Evolutionary conservation across 2,113 vertebrate species (phyloP), one percentile per base, ranked within the genome.

Genomic region (Malurus alboscapulatus): DNA sequence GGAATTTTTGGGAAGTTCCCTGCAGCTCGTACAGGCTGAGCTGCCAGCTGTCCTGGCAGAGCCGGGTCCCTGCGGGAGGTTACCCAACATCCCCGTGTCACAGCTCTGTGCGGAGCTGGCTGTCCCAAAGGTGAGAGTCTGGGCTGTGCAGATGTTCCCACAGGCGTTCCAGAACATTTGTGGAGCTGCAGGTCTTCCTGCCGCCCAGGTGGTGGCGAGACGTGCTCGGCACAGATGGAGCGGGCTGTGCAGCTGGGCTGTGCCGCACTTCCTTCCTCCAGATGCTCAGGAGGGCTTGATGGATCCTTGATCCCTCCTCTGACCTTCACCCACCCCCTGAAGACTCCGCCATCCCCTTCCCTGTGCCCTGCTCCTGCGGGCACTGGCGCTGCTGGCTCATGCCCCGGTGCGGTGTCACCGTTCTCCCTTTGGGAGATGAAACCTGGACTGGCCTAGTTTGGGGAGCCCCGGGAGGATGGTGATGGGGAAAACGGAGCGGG

Each of bases 181-280:
- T 25, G 61, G 58, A 50, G 9, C 76, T 95, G 96, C 91, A 95
- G 51, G 51, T 90, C 50, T 91, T 48, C 45, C 44, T 42, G 40
- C 34, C 4, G 72, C 69, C 96, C 95, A 84, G 80, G 59, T 59
- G 97, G 93, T 74, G 95, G 96, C 94, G 84, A 88, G 58, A 76
- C 22, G 9, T 16, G 62, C 92, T 84, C 69, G 2, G 79, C 66
- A 15, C 54, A 88, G 74, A 42, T 57, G 84, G 75, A 18, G 40
- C 1, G 7, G 42, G 66, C 58, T 62, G 65, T 72, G 77, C 80
- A 45, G 90, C 16, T 8, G 65, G 27, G 57, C 53, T 90, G 54
- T 53, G 90, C 87, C 24, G 50, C 59, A 36, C 44, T 77, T 80
- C 85, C 85, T 94, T 59, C 82, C 72, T 83, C 81, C 48, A 77